Evolutionary conservation across 1,140 invertebrate species (phyloP).

Genomic region (Dinoponera quadriceps): DNA sequence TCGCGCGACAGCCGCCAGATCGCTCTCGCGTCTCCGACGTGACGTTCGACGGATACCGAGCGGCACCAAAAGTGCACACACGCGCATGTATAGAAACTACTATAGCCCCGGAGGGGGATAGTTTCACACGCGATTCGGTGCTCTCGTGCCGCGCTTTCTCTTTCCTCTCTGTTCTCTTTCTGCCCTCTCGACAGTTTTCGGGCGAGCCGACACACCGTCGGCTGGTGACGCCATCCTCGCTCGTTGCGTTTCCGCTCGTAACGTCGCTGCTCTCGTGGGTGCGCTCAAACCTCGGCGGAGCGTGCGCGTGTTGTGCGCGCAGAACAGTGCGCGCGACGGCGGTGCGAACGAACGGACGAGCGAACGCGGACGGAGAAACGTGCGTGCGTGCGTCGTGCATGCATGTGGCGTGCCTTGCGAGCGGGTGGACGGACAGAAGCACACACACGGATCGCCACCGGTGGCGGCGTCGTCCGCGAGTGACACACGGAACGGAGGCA

Average conservation of each 20-base stretch:
- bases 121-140: too few species aligned
- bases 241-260: background rate
- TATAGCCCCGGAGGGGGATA: too few species aligned
- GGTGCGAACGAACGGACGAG: constrained; percentile 1
- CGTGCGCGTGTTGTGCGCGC: background rate
- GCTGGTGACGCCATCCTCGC: constrained; percentile 20
- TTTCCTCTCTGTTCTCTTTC: too few species aligned
- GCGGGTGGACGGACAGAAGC: background rate
- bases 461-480: constrained; percentile 38
- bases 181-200: too few species aligned
- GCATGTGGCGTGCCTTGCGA: background rate
- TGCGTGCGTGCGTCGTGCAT: too few species aligned
- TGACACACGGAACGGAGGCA: background rate
- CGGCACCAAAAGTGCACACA: too few species aligned
- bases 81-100: too few species aligned
- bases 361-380: too few species aligned
- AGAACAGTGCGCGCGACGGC: constrained; percentile 19
- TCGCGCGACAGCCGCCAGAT: too few species aligned
- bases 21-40: too few species aligned
- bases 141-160: too few species aligned
- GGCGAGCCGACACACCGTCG: background rate
- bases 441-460: background rate
- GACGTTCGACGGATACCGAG: too few species aligned
- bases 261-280: constrained; percentile 1
- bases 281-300: background rate